Base-by-base conservation (phyloP, 2,888 invertebrate species). In the Cyaniris semiargus region DNA sequence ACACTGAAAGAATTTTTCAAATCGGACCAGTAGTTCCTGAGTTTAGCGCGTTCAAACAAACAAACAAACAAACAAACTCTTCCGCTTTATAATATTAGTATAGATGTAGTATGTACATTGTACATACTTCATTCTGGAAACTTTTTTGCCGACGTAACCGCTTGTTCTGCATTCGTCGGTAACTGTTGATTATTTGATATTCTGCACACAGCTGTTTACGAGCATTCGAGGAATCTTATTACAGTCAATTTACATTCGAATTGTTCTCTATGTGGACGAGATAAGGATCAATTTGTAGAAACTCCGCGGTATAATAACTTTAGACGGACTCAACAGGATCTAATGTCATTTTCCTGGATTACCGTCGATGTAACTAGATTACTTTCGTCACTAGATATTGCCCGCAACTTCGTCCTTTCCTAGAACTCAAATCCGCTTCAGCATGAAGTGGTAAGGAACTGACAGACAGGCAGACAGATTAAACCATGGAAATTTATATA, bases 151-250 rank as follows among this genome's bases (percentile, higher is more conserved):
- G 44, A 21, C 72, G 72, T 38, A 48, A 38, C 48, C 72, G 15
- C 13, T 44, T 34, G 31, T 21, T 58, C 58, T 58, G 58, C 71
- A 71, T n/a, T 70, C 1, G 8, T 38, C 38, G 44, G 38, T 71
- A 71, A 44, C 34, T 71, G 48, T 38, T 44, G 23, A 15, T 48
- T 48, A 23, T 72, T 48, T 72, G 48, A 23, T 72, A 72, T 72
- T 72, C 72, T 48, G 23, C 21, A 23, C 60, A 60, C 44, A 23
- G 48, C n/a, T 72, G 48, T 72, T 21, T 21, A 23, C 72, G 23
- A 21, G 58, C 58, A 60, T 21, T 60, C 23, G 13, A 60, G 60
- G 23, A 60, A 21, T 60, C 60, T 60, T 23, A 60, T 60, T 60
- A 60, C 60, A 60, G 23, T 53, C 18, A 53, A 48, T 48, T 18